These are phyloP conservation scores for Agrochola litura DNA, from an alignment of 2,888 invertebrate species.

Conservation along the genomic window DNA sequence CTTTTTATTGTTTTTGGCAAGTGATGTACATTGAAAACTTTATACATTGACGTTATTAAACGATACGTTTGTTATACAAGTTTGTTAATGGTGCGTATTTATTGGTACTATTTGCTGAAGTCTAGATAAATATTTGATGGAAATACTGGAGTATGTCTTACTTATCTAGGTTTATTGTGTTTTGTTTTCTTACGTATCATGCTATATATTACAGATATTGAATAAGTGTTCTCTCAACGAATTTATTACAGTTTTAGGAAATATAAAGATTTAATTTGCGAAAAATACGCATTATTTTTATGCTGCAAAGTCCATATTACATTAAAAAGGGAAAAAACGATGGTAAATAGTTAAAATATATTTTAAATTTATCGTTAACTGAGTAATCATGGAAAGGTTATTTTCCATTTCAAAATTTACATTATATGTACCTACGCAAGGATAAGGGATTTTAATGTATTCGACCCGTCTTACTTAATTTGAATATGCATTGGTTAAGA, in stretches of 20 bases:
- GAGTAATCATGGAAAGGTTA: constrained; percentile 4
- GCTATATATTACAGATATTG: constrained; percentile 26
- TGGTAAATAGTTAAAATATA: not conserved
- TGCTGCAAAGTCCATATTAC: not conserved
- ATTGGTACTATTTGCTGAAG: constrained; percentile 55
- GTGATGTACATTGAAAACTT: constrained; percentile 63
- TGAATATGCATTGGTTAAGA: constrained; percentile 78
- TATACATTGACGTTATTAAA: constrained; percentile 60
- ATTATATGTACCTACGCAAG: constrained; percentile 60
- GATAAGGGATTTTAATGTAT: constrained; percentile 69
- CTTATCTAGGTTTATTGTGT: constrained; percentile 59
- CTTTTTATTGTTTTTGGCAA: constrained; percentile 55
- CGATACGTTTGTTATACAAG: constrained; percentile 34
- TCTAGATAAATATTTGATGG: constrained; percentile 63
- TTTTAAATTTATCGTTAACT: not conserved
- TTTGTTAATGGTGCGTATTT: constrained; percentile 66
- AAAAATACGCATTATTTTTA: not conserved
- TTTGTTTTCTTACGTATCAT: constrained; percentile 42
- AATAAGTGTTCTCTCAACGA: not conserved
- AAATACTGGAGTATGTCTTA: constrained; percentile 44
- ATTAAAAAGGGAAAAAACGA: not conserved
- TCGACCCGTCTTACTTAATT: constrained; percentile 75
- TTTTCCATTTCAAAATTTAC: constrained; percentile 58
- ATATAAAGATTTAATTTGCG: not conserved
- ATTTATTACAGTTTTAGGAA: not conserved